Evolutionary conservation across 2,113 vertebrate species (phyloP).

Genomic region (Prunella fulvescens): DNA sequence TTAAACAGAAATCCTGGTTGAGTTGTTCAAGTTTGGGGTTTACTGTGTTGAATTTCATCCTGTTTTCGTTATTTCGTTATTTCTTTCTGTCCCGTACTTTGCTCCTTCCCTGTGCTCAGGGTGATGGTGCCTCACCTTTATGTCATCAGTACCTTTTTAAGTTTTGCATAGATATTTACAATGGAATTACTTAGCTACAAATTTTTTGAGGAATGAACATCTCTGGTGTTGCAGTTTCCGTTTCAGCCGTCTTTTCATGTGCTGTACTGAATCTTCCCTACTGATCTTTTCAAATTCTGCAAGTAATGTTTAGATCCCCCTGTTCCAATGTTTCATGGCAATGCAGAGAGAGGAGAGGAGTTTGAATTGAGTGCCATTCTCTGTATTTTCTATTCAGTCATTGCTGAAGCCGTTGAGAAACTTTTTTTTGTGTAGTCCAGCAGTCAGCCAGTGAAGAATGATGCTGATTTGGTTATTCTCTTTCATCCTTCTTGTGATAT

Average conservation of each 20-base stretch:
- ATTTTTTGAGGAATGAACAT: neutral
- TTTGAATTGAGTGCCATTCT: neutral
- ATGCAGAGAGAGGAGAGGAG: neutral
- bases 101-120: neutral
- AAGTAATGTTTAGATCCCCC: neutral
- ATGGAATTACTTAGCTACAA: neutral
- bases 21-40: neutral
- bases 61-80: neutral
- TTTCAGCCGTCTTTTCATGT: neutral
- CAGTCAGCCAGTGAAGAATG: neutral
- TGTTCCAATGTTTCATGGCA: neutral
- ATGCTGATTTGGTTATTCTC: neutral
- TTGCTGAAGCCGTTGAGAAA: neutral
- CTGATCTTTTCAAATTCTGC: neutral
- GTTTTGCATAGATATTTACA: neutral
- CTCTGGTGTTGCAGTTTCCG: neutral
- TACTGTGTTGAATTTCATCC: neutral
- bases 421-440: neutral
- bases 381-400: neutral
- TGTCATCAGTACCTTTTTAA: neutral
- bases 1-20: neutral
- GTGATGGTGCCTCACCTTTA: neutral
- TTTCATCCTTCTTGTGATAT: neutral
- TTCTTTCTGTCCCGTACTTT: neutral
- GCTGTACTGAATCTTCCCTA: neutral